These are phyloP conservation scores for Lagopus leucura DNA, from an alignment of 2,113 vertebrate species.

Conservation along the genomic window DNA sequence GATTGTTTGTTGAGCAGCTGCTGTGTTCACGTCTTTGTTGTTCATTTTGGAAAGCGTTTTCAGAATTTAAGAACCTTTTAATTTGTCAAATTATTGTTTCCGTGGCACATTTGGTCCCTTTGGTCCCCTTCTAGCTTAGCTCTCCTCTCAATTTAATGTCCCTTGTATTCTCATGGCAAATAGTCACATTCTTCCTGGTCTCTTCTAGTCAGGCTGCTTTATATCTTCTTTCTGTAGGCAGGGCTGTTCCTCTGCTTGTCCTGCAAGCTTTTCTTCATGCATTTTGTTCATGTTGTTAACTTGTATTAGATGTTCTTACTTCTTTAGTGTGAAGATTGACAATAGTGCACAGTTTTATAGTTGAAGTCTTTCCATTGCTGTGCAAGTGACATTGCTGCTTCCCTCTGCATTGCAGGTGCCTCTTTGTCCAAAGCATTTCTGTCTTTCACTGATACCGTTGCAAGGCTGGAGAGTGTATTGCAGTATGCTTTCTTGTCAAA, in stretches of 20 bases:
- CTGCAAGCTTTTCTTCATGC: neutral
- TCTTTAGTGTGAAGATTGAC: neutral
- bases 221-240: neutral
- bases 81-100: neutral
- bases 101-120: neutral
- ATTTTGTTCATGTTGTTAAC: neutral
- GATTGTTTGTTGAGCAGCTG: neutral
- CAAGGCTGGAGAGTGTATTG: neutral
- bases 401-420: neutral
- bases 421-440: neutral
- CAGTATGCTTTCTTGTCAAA: neutral
- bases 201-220: neutral
- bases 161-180: neutral
- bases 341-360: neutral
- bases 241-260: neutral
- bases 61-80: neutral
- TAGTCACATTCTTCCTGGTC: neutral
- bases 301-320: rapidly evolving
- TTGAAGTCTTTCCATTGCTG: neutral
- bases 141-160: neutral
- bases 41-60: neutral
- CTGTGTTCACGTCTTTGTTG: neutral
- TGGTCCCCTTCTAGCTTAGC: neutral
- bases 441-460: neutral
- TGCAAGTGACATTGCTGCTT: neutral